Evolutionary conservation across 1,140 invertebrate species (phyloP), one percentile per base, ranked within the genome.

Genomic region (Drosophila serrata): DNA sequence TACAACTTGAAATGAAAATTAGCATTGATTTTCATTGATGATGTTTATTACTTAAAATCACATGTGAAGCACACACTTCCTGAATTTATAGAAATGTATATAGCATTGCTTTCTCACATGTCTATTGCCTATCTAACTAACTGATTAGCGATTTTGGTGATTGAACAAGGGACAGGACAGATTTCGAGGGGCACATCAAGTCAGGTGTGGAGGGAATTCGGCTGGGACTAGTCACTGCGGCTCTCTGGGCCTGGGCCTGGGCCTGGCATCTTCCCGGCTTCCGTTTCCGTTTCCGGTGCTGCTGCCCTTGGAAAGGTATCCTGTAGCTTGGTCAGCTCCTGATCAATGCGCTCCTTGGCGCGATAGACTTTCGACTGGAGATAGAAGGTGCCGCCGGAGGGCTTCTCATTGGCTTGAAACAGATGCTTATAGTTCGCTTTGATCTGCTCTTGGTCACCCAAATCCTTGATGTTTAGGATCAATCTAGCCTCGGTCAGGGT

Each of bases 321-420:
- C 13, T 33, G n/a, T 22, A 27, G 19, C 39, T 61, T 69, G 75
- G 93, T 90, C 3, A 96, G 73, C 93, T 98, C 98, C 69, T 95
- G 94, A 75, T 98, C 97, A 73, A 99, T 94, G 84, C 98, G 94
- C 93, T 99, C 97, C 93, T 98, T 98, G 2, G 98, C 98, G 92
- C 98, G 94, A n/a, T 97, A 96, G 15, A 99, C 94, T 95, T 99
- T 99, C 6, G 98, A 99, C 93, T 99, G 98, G 29, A 99, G 87
- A 93, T 99, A 99, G 91, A 99, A 98, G 0, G 98, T 98, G 17
- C 98, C 98, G 33, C 98, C 98, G 93, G 97, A 97, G 2, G 94
- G 78, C 93, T 98, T 98, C 43, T 99, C 98, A 92, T 99, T 99
- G 0, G 95, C 95, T 65, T 95, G 94, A 94, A 99, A 99, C 35